Evolutionary conservation across 2,888 invertebrate genomes (phyloP), one percentile per base, ranked within the genome.

Genomic region (Apamea monoglypha): DNA sequence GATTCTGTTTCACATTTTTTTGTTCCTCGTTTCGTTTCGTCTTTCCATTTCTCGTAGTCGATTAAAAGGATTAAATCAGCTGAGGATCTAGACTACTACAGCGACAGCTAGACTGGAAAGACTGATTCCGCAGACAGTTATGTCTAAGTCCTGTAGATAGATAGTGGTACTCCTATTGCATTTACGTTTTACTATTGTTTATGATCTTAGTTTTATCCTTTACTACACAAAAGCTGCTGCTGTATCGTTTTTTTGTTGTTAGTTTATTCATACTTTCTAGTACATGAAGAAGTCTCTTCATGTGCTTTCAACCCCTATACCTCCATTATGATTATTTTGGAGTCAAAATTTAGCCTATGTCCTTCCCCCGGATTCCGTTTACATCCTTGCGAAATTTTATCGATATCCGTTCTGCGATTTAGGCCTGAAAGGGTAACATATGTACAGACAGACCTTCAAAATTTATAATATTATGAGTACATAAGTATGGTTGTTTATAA

Each of bases 41-140:
- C 68, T 78, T 68, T 64, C 47, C 50, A 73, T 79, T 79, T 70
- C 29, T 71, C 63, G 68, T 56, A 71, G 78, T 59, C 71, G 68
- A 85, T 85, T 79, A 74, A 82, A 88, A 86, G 53, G 80, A 80
- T 83, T 83, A 84, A 75, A 68, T 32, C 44, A 47, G 64, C 36
- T 80, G 59, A 76, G 63, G 63, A 85, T 59, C 76, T 80, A 74
- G 80, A n/a, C n/a, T n/a, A n/a, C n/a, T n/a, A n/a, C n/a, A n/a
- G n/a, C n/a, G n/a, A 80, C 61, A 56, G 61, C 68, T 64, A 61
- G 73, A 73, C 68, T 63, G 5, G 61, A 59, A 59, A 70, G 21
- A 71, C 66, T 74, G 21, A 81, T 63, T 76, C 40, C 8, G 29
- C 8, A 59, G 69, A 63, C 47, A 69, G 53, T 63, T 47, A 63